Percentiles rank a stretch among this genome's conserved stretches.
Evolutionary conservation across 2,888 invertebrate species (phyloP).

Genomic region (Ctenicera cuprea): DNA sequence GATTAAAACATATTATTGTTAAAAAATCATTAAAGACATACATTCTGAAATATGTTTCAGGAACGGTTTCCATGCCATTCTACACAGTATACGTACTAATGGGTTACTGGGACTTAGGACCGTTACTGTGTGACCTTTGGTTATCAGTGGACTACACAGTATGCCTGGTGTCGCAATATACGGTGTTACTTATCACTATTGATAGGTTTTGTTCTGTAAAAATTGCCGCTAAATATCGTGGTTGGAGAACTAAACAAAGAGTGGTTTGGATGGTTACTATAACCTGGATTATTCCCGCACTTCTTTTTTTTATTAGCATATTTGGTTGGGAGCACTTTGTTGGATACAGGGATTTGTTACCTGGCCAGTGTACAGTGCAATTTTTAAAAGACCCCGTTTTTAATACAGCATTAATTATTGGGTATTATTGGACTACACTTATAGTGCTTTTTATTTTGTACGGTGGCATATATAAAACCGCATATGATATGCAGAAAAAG

Average conservation of each 20-base stretch:
- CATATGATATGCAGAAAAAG: slow-evolving; percentile 97
- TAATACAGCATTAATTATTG: slow-evolving; percentile 96
- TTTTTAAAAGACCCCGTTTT: slow-evolving; percentile 98
- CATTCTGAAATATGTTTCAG: slow-evolving; percentile 72
- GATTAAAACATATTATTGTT: slow-evolving; percentile 62
- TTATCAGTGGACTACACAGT: slow-evolving; percentile 99
- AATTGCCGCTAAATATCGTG: slow-evolving; percentile 96
- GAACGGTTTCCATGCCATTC: slow-evolving; percentile 98
- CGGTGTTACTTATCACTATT: slow-evolving; percentile 97
- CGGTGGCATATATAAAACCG: slow-evolving; percentile 97
- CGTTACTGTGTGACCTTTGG: slow-evolving; percentile 97
- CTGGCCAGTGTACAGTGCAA: slow-evolving; percentile 95
- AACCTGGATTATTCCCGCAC: slow-evolving; percentile 97
- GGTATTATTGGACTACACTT: slow-evolving; percentile 98
- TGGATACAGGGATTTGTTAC: slow-evolving; percentile 90
- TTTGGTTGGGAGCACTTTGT: slow-evolving; percentile 99
- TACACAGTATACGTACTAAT: slow-evolving; percentile 98
- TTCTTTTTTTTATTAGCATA: slow-evolving; percentile 97
- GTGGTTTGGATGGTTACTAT: slow-evolving; percentile 97
- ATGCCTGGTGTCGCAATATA: slow-evolving; percentile 98
- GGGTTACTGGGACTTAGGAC: slow-evolving; percentile 98
- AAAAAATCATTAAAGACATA: background rate
- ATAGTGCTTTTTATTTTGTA: slow-evolving; percentile 96
- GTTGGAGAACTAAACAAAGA: slow-evolving; percentile 96
- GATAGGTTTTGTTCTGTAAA: slow-evolving; percentile 99